Percentiles rank a stretch among this genome's conserved stretches.
Evolutionary conservation across 2,888 invertebrate genomes (phyloP).

Genomic region (Choreutis nemorana): DNA sequence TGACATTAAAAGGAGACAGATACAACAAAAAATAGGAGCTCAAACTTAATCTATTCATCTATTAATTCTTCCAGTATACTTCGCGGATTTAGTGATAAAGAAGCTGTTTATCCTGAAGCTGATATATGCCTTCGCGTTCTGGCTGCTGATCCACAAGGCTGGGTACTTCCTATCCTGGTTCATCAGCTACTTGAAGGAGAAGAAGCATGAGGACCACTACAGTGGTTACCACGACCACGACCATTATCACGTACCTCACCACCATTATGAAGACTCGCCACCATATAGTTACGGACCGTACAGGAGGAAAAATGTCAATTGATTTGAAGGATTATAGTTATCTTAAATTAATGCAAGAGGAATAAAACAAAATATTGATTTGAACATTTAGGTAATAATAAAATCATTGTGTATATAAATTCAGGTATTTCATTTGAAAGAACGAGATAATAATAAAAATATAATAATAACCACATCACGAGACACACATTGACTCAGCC

Average conservation of each 20-base stretch:
- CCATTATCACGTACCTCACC: constrained; percentile 16
- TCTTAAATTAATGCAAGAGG: too few species aligned
- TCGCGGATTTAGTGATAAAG: constrained; percentile 47
- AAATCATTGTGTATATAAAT: neutral
- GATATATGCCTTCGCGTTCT: constrained; percentile 49
- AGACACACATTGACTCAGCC: too few species aligned
- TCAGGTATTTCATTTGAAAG: neutral
- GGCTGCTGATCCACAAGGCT: constrained; percentile 50
- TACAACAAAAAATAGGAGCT: neutral
- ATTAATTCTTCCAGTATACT: constrained; percentile 34
- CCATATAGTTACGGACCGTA: constrained; percentile 20
- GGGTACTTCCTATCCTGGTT: constrained; percentile 57
- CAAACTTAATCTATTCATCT: too few species aligned
- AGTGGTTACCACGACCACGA: constrained; percentile 22
- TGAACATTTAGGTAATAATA: too few species aligned
- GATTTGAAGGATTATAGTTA: neutral
- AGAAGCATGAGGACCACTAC: constrained; percentile 32
- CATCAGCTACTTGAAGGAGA: constrained; percentile 41
- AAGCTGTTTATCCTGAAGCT: constrained; percentile 51
- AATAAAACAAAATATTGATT: too few species aligned
- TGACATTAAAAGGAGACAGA: too few species aligned
- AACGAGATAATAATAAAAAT: neutral
- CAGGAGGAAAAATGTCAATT: constrained; percentile 16
- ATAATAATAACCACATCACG: too few species aligned
- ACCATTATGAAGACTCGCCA: constrained; percentile 22